A percentile compares a stretch with the other conserved stretches of the same genome.
These are phyloP conservation scores for Dinomys branickii DNA, from an alignment of 2,113 vertebrate genomes.

Conservation along the genomic window DNA sequence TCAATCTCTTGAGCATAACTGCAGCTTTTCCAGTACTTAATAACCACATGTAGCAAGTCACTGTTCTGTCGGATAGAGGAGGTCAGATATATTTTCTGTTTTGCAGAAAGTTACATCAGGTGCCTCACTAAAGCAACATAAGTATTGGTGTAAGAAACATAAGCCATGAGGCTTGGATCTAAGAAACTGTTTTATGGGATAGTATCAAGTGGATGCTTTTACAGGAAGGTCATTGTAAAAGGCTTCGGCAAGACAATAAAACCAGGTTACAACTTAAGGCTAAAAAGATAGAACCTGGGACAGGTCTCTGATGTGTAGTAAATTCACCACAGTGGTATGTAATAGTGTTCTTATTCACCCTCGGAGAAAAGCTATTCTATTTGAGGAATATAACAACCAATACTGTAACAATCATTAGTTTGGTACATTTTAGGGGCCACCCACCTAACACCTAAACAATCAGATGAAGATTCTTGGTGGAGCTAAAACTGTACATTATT, in stretches of 20 bases:
- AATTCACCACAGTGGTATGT: neutral
- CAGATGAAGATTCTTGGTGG: neutral
- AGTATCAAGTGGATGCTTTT: neutral
- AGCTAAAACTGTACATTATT: neutral
- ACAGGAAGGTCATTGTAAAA: neutral
- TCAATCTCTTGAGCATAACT: neutral
- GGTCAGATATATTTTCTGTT: neutral
- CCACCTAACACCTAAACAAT: neutral
- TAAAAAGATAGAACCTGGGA: neutral
- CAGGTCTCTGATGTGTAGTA: neutral
- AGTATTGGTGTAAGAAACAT: neutral
- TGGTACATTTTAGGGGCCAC: neutral
- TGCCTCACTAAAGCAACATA: neutral
- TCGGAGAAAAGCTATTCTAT: neutral
- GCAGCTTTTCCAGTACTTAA: neutral
- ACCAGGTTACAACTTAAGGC: neutral
- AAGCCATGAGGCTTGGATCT: neutral
- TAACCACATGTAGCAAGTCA: neutral
- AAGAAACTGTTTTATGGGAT: neutral
- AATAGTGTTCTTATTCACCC: neutral
- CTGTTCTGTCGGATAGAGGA: neutral
- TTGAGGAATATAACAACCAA: too few relatives aligned
- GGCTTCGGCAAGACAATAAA: neutral
- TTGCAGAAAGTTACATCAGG: neutral
- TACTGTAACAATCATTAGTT: neutral